Evolutionary conservation across 2,888 invertebrate species (phyloP).

Genomic region (Agrochola macilenta): DNA sequence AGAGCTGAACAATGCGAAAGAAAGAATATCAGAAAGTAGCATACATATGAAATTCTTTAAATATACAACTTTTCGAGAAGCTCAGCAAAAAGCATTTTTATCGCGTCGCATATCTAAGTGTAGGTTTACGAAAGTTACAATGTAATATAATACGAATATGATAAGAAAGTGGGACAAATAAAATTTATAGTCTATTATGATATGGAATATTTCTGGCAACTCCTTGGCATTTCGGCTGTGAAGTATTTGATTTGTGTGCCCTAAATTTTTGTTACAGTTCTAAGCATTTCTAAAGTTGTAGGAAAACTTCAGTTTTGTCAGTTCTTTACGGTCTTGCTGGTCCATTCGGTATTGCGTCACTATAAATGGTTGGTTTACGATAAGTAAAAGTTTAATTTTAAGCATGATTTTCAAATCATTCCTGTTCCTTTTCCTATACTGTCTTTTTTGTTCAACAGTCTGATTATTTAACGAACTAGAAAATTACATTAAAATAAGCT

Average conservation of each 20-base stretch:
- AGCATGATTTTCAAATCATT: background rate
- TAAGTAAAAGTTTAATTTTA: background rate
- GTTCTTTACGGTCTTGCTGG: background rate
- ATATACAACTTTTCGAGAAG: conserved; percentile 31
- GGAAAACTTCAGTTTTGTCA: conserved; percentile 17
- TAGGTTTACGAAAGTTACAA: conserved; percentile 37
- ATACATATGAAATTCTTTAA: conserved; percentile 33
- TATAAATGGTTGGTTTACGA: background rate
- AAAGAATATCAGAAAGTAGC: conserved; percentile 21
- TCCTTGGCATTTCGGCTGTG: conserved; percentile 35
- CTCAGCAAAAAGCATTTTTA: conserved; percentile 32
- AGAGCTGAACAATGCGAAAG: background rate
- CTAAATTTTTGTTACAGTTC: conserved; percentile 43
- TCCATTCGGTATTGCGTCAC: background rate
- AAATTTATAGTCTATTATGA: conserved; percentile 67
- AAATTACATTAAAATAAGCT: conserved; percentile 19
- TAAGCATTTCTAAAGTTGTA: conserved; percentile 40
- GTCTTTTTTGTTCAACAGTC: background rate
- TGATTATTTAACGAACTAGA: background rate
- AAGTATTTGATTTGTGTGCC: conserved; percentile 58
- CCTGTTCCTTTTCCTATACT: background rate
- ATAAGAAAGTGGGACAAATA: conserved; percentile 58
- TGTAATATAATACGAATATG: conserved; percentile 45
- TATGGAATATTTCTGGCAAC: conserved; percentile 56
- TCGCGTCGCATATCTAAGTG: conserved; percentile 40